Base-by-base conservation (phyloP, 1,140 invertebrate species). In the Trichomalopsis sarcophagae region DNA sequence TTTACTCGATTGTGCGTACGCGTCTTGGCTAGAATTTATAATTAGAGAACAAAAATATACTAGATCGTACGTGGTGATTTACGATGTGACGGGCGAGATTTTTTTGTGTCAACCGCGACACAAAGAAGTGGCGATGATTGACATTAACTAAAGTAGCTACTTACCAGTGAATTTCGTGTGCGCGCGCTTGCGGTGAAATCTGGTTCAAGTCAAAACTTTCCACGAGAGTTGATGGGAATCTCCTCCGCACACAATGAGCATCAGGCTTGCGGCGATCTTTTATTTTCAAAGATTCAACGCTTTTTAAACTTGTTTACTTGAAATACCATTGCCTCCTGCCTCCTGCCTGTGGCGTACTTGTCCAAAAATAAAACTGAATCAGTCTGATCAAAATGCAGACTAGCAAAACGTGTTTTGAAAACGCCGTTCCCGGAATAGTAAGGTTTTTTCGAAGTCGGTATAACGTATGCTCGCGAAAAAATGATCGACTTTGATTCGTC, bases 1-100 rank as follows among this genome's bases (percentile, higher is more conserved):
- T 81, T 80, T 66, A 82, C 87, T 77, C 79, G 78, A 82, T 82
- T 82, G 73, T 82, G 36, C 47, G 27, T 75, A 47, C 30, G 13
- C 55, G 83, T 78, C 55, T 75, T 79, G 82, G 14, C 0, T 21
- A 69, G 87, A 87, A 89, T 89, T 84, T 75, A 85, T 86, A 87
- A 89, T 87, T 87, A 68, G 62, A 81, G 66, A 55, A 80, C 73
- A 81, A 81, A 77, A 81, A 81, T 82, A 62, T n/a, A 47, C 84
- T 27, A 76, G 84, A 82, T 81, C 84, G 50, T 62, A 82, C 79
- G 30, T 44, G 7, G 30, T 76, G 80, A 77, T 85, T 85, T 85
- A 85, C 47, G 33, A 40, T 55, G 40, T 21, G 47, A n/a, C 47
- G 27, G 44, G 4, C 30, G 69, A 40, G 30, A 77, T 77, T 69